Evolutionary conservation across 1,140 invertebrate genomes (phyloP), one percentile per base, ranked within the genome.

Genomic region (Lethrus apterus): DNA sequence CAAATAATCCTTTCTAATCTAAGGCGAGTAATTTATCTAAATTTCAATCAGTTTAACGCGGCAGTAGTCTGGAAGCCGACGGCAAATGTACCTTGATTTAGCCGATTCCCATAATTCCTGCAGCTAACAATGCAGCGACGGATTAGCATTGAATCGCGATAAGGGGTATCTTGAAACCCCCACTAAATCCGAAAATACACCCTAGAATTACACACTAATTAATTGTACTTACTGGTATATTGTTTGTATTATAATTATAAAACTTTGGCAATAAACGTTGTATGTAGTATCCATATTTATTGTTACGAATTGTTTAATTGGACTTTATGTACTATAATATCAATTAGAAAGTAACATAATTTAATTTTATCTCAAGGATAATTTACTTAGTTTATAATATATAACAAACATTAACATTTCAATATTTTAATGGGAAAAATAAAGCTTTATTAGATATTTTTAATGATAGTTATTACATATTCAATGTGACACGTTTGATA

Each of bases 41-140:
- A 49, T 52, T 52, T 52, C 51, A 52, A 52, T 52, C 51, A 49
- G 46, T 49, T 52, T 49, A 52, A 49, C 38, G 43, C 32, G 51
- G 51, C 30, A 46, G 43, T 42, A 29, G 11, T 18, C 13, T 45
- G 48, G 42, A 43, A 21, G 26, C 42, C 32, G 26, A 36, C 30
- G 32, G 38, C 43, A 20, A 21, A 34, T 46, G 34, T 36, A 48
- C 46, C 30, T 41, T 48, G 46, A 52, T 48, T 48, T 48, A 48
- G 35, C 45, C 50, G 34, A 48, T 48, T 52, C 50, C n/a, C 46
- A 52, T 52, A 52, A 52, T 52, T 52, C 42, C 46, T 34, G 45
- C 44, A 52, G 40, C 50, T 52, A 52, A 52, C 50, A 52, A 48
- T 52, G 50, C 50, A 48, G 41, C 41, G 23, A n/a, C 26, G 43